Percentiles rank a stretch among this genome's conserved stretches.
Evolutionary conservation across 2,113 vertebrate genomes (phyloP).

Genomic region (Phalacrocorax brasilianus): DNA sequence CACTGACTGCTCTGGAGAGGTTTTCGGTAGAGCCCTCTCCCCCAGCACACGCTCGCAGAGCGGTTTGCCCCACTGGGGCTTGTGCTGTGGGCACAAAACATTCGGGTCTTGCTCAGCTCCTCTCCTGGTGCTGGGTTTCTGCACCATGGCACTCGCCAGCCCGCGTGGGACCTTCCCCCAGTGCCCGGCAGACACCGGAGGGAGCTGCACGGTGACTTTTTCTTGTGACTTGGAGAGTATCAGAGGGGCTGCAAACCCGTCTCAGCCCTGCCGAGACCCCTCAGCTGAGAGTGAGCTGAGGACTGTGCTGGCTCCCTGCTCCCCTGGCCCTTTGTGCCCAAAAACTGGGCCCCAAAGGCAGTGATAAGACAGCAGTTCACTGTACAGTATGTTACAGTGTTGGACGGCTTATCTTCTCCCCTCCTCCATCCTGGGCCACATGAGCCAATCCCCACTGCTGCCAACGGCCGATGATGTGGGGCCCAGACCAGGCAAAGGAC

Average conservation of each 20-base stretch:
- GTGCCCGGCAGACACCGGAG: background rate
- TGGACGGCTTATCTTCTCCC: slow-evolving; percentile 18
- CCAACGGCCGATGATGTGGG: background rate
- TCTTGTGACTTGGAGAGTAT: background rate
- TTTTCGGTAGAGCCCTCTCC: background rate
- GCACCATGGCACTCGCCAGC: rapidly evolving
- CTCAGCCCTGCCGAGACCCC: background rate
- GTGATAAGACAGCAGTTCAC: background rate
- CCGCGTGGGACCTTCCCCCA: rapidly evolving
- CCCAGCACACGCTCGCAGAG: background rate
- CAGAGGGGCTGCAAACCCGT: background rate
- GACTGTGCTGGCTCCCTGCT: background rate
- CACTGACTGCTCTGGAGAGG: background rate
- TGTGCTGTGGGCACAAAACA: background rate
- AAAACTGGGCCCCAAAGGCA: background rate
- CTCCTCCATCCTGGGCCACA: background rate
- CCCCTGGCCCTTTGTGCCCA: background rate
- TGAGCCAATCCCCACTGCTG: background rate
- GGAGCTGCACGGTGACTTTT: background rate
- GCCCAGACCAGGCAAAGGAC: background rate
- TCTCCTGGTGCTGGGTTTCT: background rate
- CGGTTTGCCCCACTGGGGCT: background rate
- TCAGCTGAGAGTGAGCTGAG: background rate
- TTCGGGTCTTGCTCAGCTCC: rapidly evolving
- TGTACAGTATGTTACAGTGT: background rate